A percentile compares a stretch with the other conserved stretches of the same genome.
Evolutionary conservation across 1,140 invertebrate species (phyloP).

Genomic region (Pararge aegeria): DNA sequence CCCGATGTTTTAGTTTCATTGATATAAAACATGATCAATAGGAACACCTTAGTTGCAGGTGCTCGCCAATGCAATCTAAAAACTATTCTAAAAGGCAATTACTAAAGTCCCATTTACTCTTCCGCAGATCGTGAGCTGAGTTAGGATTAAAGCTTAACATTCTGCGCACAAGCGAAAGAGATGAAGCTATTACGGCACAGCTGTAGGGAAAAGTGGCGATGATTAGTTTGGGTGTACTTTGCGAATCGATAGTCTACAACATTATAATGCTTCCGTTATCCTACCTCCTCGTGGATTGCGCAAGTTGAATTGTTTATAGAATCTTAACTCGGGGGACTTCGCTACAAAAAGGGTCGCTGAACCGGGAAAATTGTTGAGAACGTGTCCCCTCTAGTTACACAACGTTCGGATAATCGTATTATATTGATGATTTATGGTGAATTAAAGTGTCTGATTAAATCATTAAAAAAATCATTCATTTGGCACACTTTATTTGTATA

Average conservation of each 20-base stretch:
- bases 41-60: conserved; percentile 36
- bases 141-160: conserved; percentile 44
- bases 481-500: no score
- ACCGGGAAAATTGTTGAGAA: conserved; percentile 63
- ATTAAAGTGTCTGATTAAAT: conserved; percentile 33
- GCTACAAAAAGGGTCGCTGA: conserved; percentile 56
- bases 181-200: conserved; percentile 31
- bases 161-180: conserved; percentile 37
- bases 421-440: conserved; percentile 47
- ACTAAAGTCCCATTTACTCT: conserved; percentile 42
- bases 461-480: no score
- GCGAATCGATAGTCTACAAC: conserved; percentile 44
- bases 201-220: conserved; percentile 29
- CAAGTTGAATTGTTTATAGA: conserved; percentile 61
- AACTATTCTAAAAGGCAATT: conserved; percentile 40
- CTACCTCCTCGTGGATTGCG: conserved; percentile 40
- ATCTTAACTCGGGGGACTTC: conserved; percentile 28
- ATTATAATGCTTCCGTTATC: conserved; percentile 44
- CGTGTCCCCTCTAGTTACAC: conserved; percentile 46
- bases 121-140: conserved; percentile 29
- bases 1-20: background rate
- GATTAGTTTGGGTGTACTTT: conserved; percentile 34
- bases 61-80: conserved; percentile 34
- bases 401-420: conserved; percentile 53
- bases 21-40: background rate